These are phyloP conservation scores for Heliconius aoede DNA, from an alignment of 2,888 invertebrate species.

Conservation along the genomic window DNA sequence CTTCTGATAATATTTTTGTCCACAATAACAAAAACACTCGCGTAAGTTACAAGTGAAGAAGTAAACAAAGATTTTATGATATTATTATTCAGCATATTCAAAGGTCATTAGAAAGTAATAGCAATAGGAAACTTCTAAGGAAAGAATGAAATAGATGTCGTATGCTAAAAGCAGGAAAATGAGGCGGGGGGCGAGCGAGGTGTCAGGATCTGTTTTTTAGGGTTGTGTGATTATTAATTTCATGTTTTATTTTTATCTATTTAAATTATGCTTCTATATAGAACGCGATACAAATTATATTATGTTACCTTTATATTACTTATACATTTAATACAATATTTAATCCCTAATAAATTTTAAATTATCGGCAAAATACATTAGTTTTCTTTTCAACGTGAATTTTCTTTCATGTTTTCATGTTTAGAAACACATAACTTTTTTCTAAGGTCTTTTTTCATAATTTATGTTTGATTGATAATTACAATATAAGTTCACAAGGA, in stretches of 20 bases:
- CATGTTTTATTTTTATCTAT: neutral
- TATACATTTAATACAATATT: too few species aligned
- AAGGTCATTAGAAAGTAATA: conserved; percentile 74
- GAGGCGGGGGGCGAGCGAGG: conserved; percentile 35
- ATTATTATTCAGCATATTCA: conserved; percentile 77
- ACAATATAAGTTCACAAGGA: neutral
- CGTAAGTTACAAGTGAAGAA: conserved; percentile 67
- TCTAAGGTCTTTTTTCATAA: neutral
- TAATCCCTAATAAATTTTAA: too few species aligned
- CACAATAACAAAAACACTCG: conserved; percentile 82
- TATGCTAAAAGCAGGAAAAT: conserved; percentile 45
- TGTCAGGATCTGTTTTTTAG: conserved; percentile 38
- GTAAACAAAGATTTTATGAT: conserved; percentile 80
- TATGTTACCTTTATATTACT: too few species aligned
- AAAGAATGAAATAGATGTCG: conserved; percentile 57
- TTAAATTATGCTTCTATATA: neutral
- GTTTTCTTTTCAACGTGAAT: too few species aligned
- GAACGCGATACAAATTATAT: too few species aligned
- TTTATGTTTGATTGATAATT: neutral
- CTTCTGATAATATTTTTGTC: conserved; percentile 59
- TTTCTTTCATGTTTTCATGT: too few species aligned
- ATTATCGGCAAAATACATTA: too few species aligned
- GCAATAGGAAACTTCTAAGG: conserved; percentile 40
- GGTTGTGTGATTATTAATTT: conserved; percentile 10
- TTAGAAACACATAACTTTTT: neutral